Percentiles rank a stretch among this genome's conserved stretches.
Evolutionary conservation across 2,888 invertebrate genomes (phyloP).

Genomic region (Cantharis nigra): DNA sequence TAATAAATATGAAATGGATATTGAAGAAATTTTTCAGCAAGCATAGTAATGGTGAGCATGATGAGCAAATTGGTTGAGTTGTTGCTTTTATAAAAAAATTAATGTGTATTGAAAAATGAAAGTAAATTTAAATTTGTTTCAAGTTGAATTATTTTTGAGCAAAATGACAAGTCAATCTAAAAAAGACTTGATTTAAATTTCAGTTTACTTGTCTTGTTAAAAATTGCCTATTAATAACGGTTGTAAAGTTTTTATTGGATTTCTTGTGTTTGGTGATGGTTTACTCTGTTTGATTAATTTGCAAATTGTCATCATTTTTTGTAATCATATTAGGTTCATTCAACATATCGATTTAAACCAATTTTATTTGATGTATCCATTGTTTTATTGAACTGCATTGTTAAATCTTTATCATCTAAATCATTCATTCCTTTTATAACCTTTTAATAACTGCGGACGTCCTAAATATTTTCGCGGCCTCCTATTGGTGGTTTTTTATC

Average conservation of each 20-base stretch:
- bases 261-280: not conserved
- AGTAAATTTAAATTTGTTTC: not conserved
- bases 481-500: too few relatives aligned
- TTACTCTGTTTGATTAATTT: not conserved
- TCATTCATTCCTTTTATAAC: too few relatives aligned
- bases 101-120: not conserved
- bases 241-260: not conserved
- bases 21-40: constrained; percentile 39
- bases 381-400: too few relatives aligned
- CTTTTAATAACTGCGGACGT: too few relatives aligned
- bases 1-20: constrained; percentile 41
- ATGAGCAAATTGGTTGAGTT: constrained; percentile 33
- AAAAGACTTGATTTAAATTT: not conserved
- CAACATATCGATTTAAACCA: too few relatives aligned
- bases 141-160: not conserved
- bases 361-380: too few relatives aligned
- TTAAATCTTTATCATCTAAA: too few relatives aligned
- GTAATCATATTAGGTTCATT: not conserved
- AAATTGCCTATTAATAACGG: not conserved
- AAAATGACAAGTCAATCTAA: not conserved
- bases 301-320: not conserved
- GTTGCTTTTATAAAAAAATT: not conserved
- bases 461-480: too few relatives aligned
- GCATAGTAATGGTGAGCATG: constrained; percentile 45
- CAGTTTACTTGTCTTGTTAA: not conserved